Base-by-base conservation (phyloP, 2,888 invertebrate genomes). In the Labia minor region DNA sequence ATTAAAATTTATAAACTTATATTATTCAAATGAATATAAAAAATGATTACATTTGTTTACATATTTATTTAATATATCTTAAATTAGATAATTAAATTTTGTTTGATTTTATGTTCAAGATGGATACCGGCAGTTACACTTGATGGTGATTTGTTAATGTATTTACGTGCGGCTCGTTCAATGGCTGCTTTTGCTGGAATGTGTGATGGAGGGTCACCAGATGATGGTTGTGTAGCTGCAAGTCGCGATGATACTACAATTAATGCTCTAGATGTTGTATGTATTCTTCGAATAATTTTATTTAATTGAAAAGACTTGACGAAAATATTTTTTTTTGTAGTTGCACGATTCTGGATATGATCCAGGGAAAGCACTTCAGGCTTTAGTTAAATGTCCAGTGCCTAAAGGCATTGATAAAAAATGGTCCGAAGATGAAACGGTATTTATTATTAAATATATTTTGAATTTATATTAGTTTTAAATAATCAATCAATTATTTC, bases 101-200 rank as follows among this genome's bases (percentile, higher is more conserved):
- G n/a, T n/a, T n/a, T n/a, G n/a, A n/a, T n/a, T n/a, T 49, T 49
- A 10, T 49, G 3, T 49, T 49, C 16, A 11, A 49, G 49, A 81
- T 97, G 97, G 97, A 84, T 92, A 78, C 96, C 97, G 69, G 91
- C 91, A 73, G 90, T 95, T 82, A 86, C 92, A 72, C 84, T 89
- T 75, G 97, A 97, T 81, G 89, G 92, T 74, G 96, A 97, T 82
- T 86, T 97, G 78, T 87, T 96, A 76, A 96, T 97, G 95, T 97
- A 94, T 83, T 86, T 97, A 78, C 84, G 96, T 75, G 97, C 96
- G 73, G 96, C 95, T 72, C 87, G 96, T 75, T 95, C 95, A 70
- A 95, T 98, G 91, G 96, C 97, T 76, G 96, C 96, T 69, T 97
- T 97, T 81, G 96, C 96, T 71, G 95, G 96, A 74, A 95, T 97